Percentiles rank a stretch among this genome's conserved stretches.
Conservation (phyloP, 2,113 vertebrate genomes). For the Lanius ludovicianus region DNA sequence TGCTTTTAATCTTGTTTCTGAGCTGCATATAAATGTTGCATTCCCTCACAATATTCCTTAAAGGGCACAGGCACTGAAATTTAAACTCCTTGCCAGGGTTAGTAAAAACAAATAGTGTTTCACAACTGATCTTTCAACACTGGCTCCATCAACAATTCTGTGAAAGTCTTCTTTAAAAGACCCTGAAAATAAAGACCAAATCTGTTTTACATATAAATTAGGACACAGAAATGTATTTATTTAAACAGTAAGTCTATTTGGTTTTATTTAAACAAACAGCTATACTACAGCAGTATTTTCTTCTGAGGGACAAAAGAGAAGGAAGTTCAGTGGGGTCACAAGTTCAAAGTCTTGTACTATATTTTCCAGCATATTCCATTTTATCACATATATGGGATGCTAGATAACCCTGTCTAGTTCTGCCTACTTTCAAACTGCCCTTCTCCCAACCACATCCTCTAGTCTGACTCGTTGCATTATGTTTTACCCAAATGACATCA, state of each 20-base stretch:
- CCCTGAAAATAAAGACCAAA: background rate
- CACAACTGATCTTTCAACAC: conserved; percentile 23
- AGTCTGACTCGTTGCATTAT: background rate
- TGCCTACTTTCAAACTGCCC: background rate
- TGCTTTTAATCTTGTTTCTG: background rate
- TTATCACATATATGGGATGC: background rate
- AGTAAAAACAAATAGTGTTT: conserved; percentile 27
- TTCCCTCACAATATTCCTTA: background rate
- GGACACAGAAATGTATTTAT: conserved; percentile 1
- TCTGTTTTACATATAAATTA: background rate
- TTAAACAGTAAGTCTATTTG: conserved; percentile 1
- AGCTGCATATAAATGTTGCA: background rate
- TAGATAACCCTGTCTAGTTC: background rate
- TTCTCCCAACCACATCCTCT: background rate
- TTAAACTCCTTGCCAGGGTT: background rate
- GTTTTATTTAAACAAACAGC: background rate
- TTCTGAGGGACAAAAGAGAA: background rate
- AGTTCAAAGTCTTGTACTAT: background rate
- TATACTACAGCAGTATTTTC: background rate
- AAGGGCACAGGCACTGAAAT: conserved; percentile 9
- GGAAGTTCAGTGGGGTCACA: background rate
- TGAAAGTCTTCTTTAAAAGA: conserved; percentile 12
- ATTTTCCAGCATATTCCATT: background rate
- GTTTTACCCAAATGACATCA: background rate
- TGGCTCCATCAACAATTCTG: background rate